Percentiles rank a stretch among this genome's conserved stretches.
Conservation (phyloP, 2,113 vertebrate species). For the Nibea coibor region DNA sequence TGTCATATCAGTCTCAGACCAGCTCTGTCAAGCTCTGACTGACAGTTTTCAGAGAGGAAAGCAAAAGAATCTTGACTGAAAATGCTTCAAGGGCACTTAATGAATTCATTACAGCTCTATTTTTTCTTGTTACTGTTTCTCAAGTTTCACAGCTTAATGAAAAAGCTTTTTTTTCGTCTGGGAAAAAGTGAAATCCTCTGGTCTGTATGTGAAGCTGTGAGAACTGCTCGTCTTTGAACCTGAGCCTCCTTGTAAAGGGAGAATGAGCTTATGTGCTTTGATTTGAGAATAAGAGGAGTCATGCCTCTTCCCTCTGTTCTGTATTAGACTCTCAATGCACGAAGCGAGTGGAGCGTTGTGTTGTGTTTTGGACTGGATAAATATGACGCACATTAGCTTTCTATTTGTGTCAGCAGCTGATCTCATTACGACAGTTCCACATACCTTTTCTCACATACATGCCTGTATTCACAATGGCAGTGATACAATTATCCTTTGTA, state of each 20-base stretch:
- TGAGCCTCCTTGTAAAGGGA: slow-evolving; percentile 3
- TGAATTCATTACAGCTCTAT: neutral
- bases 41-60: neutral
- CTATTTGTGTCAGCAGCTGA: neutral
- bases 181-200: neutral
- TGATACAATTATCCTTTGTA: neutral
- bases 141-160: slow-evolving; percentile 3
- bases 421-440: neutral
- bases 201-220: neutral
- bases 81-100: neutral
- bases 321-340: neutral
- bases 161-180: neutral
- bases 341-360: neutral
- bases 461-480: neutral
- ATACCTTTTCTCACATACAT: slow-evolving; percentile 1
- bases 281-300: slow-evolving; percentile 18
- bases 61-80: neutral
- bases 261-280: slow-evolving; percentile 29
- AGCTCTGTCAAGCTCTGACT: neutral
- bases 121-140: neutral
- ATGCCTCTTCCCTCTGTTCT: slow-evolving; percentile 1
- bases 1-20: slow-evolving; percentile 12
- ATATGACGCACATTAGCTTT: slow-evolving; percentile 3
- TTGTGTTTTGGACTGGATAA: slow-evolving; percentile 4
- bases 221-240: slow-evolving; percentile 7